Base-by-base conservation (phyloP, 2,797 vertebrate genomes). In the Bufotes viridis region DNA sequence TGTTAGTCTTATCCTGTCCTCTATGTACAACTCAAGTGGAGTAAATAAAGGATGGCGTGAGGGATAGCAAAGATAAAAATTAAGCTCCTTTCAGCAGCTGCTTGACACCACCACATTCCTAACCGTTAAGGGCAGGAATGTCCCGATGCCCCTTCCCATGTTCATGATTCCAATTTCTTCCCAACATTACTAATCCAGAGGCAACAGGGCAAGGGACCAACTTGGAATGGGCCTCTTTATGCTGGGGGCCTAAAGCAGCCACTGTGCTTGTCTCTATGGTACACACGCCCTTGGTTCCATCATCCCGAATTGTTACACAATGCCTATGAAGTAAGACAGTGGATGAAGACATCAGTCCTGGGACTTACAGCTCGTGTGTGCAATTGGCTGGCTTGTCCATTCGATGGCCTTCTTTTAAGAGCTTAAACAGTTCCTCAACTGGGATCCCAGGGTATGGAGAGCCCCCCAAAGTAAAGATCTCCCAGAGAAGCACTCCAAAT, bases 381-480 rank as follows among this genome's bases (percentile, higher is more conserved):
- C 98, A 99, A 94, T 99, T 99, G 90, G 97, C 97, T 0, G 98
- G 98, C 90, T 97, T 99, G 95, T 99, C 98, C 98, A 99, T 99
- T 85, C 98, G 96, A 91, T 99, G 98, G 22, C 98, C 98, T 92
- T 99, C 98, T 94, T 98, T 99, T 91, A 99, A 95, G 91, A 99
- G 97, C 92, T 99, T 99, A 93, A 99, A 99, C 76, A 99, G 97
- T 78, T 99, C 98, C 89, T 99, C 98, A 55, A 99, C 98, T 0
- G 98, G 98, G 94, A 99, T 98, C 57, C 98, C 98, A 0, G 98
- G 98, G 87, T 99, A 99, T 0, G 98, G 98, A 0, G 98, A 99
- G 17, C 98, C 98, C 6, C 98, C 98, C 92, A 99, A 94, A 0
- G 98, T 99, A 93, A 99, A 99, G 94, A 98, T 99, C 96, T 99